A percentile compares a stretch with the other conserved stretches of the same genome.
These are phyloP conservation scores for Agriopis aurantiaria DNA, from an alignment of 2,888 invertebrate genomes.

Conservation along the genomic window DNA sequence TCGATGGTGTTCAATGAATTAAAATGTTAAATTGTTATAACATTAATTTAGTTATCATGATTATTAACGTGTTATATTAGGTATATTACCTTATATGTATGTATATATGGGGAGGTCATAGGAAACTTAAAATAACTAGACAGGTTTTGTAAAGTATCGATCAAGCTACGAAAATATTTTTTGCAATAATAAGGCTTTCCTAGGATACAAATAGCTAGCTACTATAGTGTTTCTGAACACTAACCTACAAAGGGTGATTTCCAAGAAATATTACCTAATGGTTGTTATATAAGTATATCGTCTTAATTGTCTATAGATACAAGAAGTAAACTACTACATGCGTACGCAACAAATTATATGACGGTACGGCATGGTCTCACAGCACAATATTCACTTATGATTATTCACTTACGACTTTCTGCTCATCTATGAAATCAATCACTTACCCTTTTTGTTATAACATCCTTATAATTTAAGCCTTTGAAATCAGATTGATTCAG, in stretches of 20 bases:
- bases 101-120: conserved; percentile 1
- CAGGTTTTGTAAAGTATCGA: conserved; percentile 6
- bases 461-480: background rate
- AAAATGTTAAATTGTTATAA: conserved; percentile 36
- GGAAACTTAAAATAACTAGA: conserved; percentile 6
- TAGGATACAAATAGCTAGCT: conserved; percentile 32
- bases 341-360: conserved; percentile 59
- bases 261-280: conserved; percentile 29
- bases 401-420: background rate
- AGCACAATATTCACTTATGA: conserved; percentile 61
- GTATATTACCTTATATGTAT: conserved; percentile 1
- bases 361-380: conserved; percentile 66
- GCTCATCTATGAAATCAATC: conserved; percentile 21
- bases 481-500: background rate
- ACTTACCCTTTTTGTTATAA: conserved; percentile 5
- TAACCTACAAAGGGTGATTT: conserved; percentile 38
- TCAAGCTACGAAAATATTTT: conserved; percentile 12
- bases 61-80: conserved; percentile 4
- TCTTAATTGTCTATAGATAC: conserved; percentile 39
- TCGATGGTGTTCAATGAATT: conserved; percentile 58
- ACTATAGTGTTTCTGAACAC: conserved; percentile 32
- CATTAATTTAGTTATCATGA: conserved; percentile 7
- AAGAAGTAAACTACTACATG: conserved; percentile 47
- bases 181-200: conserved; percentile 24
- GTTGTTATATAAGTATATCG: conserved; percentile 41